Evolutionary conservation across 2,888 invertebrate species (phyloP), one percentile per base, ranked within the genome.

Genomic region (Ypsolopha scabrella): DNA sequence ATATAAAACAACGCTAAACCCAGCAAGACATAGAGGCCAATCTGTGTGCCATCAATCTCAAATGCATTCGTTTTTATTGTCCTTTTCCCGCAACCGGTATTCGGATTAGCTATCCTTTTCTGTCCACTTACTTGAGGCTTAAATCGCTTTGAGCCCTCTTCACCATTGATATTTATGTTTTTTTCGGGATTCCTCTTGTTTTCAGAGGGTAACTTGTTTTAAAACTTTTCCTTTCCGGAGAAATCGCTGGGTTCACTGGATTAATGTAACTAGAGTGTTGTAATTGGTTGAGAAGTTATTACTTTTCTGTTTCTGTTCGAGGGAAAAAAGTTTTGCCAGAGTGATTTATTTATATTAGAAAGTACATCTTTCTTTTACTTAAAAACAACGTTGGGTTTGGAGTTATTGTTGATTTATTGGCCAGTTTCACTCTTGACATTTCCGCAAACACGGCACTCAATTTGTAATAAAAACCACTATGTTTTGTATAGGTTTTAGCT

Each of bases 161-260:
- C 71, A 64, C 70, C 72, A 77, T 79, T 77, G 78, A 80, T 80
- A 79, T 80, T 79, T 80, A 80, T 80, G 74, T 65, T 74, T 75
- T 75, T 74, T 75, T 72, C 68, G 65, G 69, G 64, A 70, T 72
- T 70, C 69, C 35, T 52, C 49, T 53, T 52, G 51, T 55, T 70
- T 71, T 69, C 65, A 60, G 71, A 69, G 72, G 73, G 68, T 68
- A 69, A 73, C 67, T 73, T 76, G 73, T 75, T 80, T 75, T 73
- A 65, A 71, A 79, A 80, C 75, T 77, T 79, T 72, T 67, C 71
- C 75, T 72, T 75, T 70, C 64, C 66, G 65, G 58, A 70, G 67
- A 68, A 72, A 68, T 67, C 64, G 68, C 68, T 58, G 66, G 68
- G 67, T 71, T 71, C 69, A 67, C 65, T 68, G 72, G 72, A 79